Percentiles rank a stretch among this genome's conserved stretches.
Evolutionary conservation across 2,797 vertebrate species (phyloP).

Genomic region (Malurus splendens): DNA sequence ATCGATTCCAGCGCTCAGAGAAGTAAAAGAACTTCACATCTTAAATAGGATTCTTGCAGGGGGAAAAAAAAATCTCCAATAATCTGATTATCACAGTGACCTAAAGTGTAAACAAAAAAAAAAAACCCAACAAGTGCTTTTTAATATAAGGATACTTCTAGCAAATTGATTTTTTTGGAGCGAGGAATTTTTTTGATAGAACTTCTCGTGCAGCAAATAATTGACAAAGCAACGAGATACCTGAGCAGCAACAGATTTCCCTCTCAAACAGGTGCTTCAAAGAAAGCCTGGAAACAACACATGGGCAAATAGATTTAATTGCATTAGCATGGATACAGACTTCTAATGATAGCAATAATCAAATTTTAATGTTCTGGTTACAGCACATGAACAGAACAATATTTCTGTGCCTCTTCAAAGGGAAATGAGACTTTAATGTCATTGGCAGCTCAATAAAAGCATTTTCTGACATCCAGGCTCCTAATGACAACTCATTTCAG

Average conservation of each 20-base stretch:
- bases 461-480: conserved; percentile 23
- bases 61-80: background rate
- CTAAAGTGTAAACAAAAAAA: background rate
- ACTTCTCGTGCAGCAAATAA: background rate
- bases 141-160: background rate
- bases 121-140: background rate
- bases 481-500: conserved; percentile 59
- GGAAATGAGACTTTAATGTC: conserved; percentile 63
- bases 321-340: background rate
- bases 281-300: background rate
- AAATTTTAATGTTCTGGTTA: conserved; percentile 56
- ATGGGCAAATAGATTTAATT: background rate
- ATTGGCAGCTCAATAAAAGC: conserved; percentile 60
- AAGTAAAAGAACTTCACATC: background rate
- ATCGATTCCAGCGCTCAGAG: background rate
- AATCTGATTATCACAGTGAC: background rate
- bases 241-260: background rate
- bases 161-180: background rate
- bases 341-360: conserved; percentile 46
- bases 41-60: background rate
- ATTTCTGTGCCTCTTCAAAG: conserved; percentile 61
- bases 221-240: background rate
- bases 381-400: conserved; percentile 37
- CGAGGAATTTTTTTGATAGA: background rate
- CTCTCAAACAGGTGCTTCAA: background rate